Evolutionary conservation across 2,113 vertebrate species (phyloP), one percentile per base, ranked within the genome.

Genomic region (Macroglossus sobrinus): DNA sequence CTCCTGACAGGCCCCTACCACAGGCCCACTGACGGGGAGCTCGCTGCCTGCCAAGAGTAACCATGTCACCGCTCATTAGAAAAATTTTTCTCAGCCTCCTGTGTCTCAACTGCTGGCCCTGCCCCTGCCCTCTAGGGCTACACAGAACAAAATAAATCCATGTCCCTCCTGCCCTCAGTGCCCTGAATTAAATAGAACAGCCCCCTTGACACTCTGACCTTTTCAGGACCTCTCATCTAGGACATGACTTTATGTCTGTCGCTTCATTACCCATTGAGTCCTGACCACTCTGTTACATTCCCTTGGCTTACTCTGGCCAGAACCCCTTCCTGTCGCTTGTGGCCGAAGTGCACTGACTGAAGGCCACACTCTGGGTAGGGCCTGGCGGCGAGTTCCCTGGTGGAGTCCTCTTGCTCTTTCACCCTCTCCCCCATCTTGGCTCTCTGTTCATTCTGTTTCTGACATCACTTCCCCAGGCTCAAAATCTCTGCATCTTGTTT

Each of bases 401-500:
- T 4, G 30, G 38, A 76, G 68, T 18, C 26, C 26, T 63, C 66
- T 57, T 40, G 71, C 45, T 95, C 88, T 72, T 40, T 35, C 0
- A 0, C 33, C 59, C 80, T 87, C 79, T 81, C 59, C 61, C 84
- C 38, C 3, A 19, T 10, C 26, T 38, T 57, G 15, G 93, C 28
- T 72, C 91, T 45, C 87, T 1, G 6, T 87, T 81, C 92, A 45
- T 95, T 87, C 87, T 94, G 74, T 59, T 74, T 75, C 93, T 96
- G 84, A 96, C 88, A 96, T 95, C 81, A 81, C 85, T 92, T 96
- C 94, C 88, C 91, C 68, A 76, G 94, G 84, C 92, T 92, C 16
- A 7, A 72, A 90, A 84, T 75, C 95, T 97, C 81, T 96, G 96
- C 96, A 94, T 97, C 91, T 92, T 88, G 88, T 78, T 81, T 81